Conservation (phyloP, 2,113 vertebrate genomes). For the Centropus unirufus region DNA sequence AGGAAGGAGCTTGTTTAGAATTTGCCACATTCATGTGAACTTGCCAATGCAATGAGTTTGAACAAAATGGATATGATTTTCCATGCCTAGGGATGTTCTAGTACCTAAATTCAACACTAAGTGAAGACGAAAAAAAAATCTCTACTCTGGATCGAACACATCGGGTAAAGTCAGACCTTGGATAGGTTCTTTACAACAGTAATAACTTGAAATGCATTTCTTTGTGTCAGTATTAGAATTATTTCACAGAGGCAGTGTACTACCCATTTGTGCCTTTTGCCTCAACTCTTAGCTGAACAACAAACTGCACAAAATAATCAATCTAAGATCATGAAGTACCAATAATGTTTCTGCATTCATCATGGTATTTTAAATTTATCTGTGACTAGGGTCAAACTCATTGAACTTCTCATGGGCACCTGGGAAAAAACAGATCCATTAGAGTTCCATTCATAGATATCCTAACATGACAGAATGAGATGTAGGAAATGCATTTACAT, state of each 20-base stretch:
- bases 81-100: neutral
- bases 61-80: neutral
- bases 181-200: neutral
- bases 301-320: neutral
- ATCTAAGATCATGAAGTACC: neutral
- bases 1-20: neutral
- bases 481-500: neutral
- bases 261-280: neutral
- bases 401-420: neutral
- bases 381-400: neutral
- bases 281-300: neutral
- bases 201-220: neutral
- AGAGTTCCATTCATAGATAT: neutral
- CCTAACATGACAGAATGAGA: neutral
- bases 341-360: neutral
- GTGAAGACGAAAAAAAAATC: neutral
- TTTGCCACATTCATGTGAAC: neutral
- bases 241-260: neutral
- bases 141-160: neutral
- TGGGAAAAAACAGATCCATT: neutral
- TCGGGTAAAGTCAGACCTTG: neutral
- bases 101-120: neutral
- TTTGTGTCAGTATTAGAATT: neutral
- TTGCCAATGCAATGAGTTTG: neutral
- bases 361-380: neutral